Percentiles rank a stretch among this genome's conserved stretches.
phyloP scores from a whole-genome alignment of 2,888 invertebrate species.

The Polymixis flavicincta region DNA sequence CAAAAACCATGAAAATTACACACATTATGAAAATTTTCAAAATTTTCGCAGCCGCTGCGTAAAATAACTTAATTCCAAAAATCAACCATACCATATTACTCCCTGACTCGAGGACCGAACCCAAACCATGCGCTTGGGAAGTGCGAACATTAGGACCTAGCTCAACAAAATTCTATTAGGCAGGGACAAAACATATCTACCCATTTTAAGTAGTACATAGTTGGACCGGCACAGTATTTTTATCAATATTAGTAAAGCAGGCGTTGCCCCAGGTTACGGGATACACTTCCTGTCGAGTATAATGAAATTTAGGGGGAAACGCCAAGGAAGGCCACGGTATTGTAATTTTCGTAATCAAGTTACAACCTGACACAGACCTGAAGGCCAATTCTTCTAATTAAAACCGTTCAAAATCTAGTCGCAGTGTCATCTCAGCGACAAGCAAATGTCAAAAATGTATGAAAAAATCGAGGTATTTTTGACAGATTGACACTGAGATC shows the following conservation, averaged over 20 bases:
- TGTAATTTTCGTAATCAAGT: no score
- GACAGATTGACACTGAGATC: no score
- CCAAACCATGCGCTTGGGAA: not conserved
- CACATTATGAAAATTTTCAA: no score
- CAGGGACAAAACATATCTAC: not conserved
- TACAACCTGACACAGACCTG: no score
- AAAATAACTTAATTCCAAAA: not conserved
- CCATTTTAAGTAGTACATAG: not conserved
- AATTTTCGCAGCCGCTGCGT: no score
- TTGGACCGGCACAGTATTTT: not conserved
- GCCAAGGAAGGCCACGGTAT: no score
- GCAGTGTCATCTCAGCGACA: no score
- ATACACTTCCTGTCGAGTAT: not conserved
- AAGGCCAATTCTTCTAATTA: no score
- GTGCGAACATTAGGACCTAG: not conserved
- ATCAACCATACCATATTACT: not conserved
- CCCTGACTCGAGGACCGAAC: not conserved
- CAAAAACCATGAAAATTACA: no score
- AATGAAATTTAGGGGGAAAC: not conserved
- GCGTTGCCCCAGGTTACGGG: conserved; percentile 20
- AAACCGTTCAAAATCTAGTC: no score
- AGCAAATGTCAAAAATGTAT: no score
- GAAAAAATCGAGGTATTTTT: no score
- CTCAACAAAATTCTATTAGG: not conserved
- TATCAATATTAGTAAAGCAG: not conserved